Evolutionary conservation across 1,140 invertebrate genomes (phyloP).

Genomic region (Asbolus verrucosus): DNA sequence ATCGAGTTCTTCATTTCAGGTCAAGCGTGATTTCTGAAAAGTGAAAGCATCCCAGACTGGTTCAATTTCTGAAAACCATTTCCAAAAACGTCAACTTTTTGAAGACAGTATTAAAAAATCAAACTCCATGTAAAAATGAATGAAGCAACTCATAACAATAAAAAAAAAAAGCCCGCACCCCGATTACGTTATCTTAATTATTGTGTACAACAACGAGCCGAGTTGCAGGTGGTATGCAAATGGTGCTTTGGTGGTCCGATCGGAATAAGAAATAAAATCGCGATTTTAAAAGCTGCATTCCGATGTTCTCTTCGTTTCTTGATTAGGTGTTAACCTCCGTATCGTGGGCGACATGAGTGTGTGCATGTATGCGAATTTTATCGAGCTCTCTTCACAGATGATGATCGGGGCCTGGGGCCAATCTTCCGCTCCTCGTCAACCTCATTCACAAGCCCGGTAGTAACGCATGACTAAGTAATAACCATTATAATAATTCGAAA

Average conservation of each 20-base stretch:
- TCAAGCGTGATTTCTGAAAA: no score
- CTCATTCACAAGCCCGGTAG: conserved; percentile 5
- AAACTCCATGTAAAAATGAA: no score
- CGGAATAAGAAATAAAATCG: conserved; percentile 38
- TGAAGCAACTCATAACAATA: no score
- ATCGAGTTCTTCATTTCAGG: no score
- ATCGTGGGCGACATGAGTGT: conserved; percentile 21
- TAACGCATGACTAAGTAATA: conserved; percentile 32
- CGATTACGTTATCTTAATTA: conserved; percentile 32
- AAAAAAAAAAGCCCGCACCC: conserved; percentile 5
- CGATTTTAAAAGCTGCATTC: conserved; percentile 36
- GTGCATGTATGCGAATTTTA: conserved; percentile 23
- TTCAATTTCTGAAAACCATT: no score
- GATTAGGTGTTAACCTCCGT: conserved; percentile 25
- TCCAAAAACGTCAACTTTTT: no score
- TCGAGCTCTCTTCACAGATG: neutral
- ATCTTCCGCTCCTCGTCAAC: conserved; percentile 1
- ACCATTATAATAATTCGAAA: neutral
- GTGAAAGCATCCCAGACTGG: no score
- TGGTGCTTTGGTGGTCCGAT: conserved; percentile 36
- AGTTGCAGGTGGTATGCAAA: conserved; percentile 35
- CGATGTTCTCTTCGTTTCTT: neutral
- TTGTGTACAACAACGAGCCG: conserved; percentile 30
- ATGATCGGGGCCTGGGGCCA: no score
- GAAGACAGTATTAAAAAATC: no score